phyloP scores from a whole-genome alignment of 2,113 vertebrate species.

The Numenius arquata region DNA sequence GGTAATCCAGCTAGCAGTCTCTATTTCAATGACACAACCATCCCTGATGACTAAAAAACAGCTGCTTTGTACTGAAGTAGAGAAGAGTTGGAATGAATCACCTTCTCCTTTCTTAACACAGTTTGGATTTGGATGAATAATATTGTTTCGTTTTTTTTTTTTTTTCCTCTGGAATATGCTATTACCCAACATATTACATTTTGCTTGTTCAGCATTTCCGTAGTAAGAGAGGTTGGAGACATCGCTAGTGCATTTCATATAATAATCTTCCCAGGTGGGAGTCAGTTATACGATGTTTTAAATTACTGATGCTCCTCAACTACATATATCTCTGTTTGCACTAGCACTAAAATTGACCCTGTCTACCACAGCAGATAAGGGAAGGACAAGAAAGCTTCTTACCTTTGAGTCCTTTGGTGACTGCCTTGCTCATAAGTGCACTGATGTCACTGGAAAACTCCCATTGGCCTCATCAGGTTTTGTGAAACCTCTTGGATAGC shows the following conservation, averaged over 20 bases:
- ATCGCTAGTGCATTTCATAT: background rate
- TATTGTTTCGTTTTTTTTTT: background rate
- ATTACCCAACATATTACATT: background rate
- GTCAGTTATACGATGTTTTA: background rate
- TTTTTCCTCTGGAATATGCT: background rate
- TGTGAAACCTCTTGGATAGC: background rate
- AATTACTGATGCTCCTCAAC: background rate
- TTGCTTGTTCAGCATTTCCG: background rate
- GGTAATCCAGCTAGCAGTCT: background rate
- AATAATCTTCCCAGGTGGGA: background rate
- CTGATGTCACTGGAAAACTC: background rate
- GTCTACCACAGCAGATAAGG: background rate
- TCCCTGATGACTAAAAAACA: background rate
- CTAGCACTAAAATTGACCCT: background rate
- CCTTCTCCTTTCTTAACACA: background rate
- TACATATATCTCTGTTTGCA: background rate
- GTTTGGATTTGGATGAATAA: background rate
- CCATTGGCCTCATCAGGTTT: background rate
- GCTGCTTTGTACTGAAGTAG: background rate
- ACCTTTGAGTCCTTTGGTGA: background rate
- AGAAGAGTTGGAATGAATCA: background rate
- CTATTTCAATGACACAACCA: background rate
- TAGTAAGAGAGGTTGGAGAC: background rate
- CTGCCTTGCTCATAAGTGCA: background rate
- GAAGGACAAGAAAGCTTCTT: background rate